These are phyloP conservation scores for Myxocyprinus asiaticus DNA, from an alignment of 2,113 vertebrate genomes.

Conservation along the genomic window DNA sequence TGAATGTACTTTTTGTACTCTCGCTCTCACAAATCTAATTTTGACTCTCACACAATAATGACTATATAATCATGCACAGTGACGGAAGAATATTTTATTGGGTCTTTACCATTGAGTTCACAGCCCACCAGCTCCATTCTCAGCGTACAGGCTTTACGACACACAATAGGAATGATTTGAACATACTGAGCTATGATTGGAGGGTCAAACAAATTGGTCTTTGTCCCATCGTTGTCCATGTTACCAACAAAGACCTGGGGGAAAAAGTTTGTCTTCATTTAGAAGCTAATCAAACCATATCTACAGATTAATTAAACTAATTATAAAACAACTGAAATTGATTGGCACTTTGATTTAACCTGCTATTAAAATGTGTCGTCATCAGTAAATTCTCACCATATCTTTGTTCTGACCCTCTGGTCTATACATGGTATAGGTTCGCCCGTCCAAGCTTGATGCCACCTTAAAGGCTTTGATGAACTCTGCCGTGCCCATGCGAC, in stretches of 20 bases:
- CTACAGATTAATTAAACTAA: too few species aligned
- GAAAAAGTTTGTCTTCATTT: background rate
- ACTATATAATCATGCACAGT: background rate
- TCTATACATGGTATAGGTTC: constrained; percentile 77
- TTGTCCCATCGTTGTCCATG: constrained; percentile 76
- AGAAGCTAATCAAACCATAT: too few species aligned
- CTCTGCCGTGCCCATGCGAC: constrained; percentile 80
- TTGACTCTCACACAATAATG: too few species aligned
- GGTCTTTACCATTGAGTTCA: constrained; percentile 86
- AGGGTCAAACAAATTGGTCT: constrained; percentile 83
- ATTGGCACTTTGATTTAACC: too few species aligned
- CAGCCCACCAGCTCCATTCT: constrained; percentile 96
- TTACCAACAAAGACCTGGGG: constrained; percentile 87
- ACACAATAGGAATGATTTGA: constrained; percentile 82
- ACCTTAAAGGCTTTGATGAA: constrained; percentile 88
- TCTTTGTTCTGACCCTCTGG: constrained; percentile 66
- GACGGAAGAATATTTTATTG: background rate
- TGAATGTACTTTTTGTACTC: too few species aligned
- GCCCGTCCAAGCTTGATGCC: constrained; percentile 83
- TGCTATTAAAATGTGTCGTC: too few species aligned
- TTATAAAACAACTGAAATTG: too few species aligned
- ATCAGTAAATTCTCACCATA: constrained; percentile 69
- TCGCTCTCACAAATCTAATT: too few species aligned
- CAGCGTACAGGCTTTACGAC: constrained; percentile 85
- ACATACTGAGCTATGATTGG: constrained; percentile 85